Evolutionary conservation across 2,797 vertebrate species (phyloP).

Genomic region (Aulostomus chinensis): DNA sequence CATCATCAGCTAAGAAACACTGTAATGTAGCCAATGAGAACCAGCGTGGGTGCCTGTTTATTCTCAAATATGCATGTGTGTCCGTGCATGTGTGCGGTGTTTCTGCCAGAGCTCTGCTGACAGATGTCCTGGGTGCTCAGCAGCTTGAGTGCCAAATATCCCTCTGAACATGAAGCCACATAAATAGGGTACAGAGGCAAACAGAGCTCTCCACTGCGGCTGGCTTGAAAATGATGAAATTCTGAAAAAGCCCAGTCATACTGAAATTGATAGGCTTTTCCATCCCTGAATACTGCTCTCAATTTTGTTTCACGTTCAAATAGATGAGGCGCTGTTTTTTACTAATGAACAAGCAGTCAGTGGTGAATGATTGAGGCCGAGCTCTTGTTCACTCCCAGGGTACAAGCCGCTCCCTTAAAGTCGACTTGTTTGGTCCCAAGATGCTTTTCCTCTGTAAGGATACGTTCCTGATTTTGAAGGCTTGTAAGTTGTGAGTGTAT

Average conservation of each 20-base stretch:
- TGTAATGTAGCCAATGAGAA: not conserved
- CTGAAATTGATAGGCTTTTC: conserved; percentile 41
- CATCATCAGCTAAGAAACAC: not conserved
- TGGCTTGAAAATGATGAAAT: conserved; percentile 38
- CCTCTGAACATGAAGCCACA: conserved; percentile 46
- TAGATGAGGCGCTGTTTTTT: conserved; percentile 48
- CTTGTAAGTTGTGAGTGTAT: conserved; percentile 11
- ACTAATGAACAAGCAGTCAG: conserved; percentile 50
- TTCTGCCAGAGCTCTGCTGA: conserved; percentile 35
- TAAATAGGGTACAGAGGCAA: conserved; percentile 28
- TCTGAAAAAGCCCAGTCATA: conserved; percentile 8
- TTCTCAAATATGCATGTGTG: conserved; percentile 4
- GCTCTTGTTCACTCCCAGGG: conserved; percentile 25
- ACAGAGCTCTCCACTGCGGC: conserved; percentile 30
- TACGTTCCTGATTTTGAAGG: conserved; percentile 27
- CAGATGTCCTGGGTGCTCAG: conserved; percentile 42
- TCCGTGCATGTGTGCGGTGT: conserved; percentile 14
- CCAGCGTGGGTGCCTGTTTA: not conserved
- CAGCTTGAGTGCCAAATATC: conserved; percentile 42
- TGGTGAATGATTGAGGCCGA: conserved; percentile 42
- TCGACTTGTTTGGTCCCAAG: conserved; percentile 37
- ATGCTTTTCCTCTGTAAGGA: conserved; percentile 16
- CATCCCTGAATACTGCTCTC: conserved; percentile 19
- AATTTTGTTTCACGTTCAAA: conserved; percentile 34
- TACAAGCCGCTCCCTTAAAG: conserved; percentile 31